These are phyloP conservation scores for Pseudomyrmex concolor DNA, from an alignment of 1,140 invertebrate genomes.

Conservation along the genomic window DNA sequence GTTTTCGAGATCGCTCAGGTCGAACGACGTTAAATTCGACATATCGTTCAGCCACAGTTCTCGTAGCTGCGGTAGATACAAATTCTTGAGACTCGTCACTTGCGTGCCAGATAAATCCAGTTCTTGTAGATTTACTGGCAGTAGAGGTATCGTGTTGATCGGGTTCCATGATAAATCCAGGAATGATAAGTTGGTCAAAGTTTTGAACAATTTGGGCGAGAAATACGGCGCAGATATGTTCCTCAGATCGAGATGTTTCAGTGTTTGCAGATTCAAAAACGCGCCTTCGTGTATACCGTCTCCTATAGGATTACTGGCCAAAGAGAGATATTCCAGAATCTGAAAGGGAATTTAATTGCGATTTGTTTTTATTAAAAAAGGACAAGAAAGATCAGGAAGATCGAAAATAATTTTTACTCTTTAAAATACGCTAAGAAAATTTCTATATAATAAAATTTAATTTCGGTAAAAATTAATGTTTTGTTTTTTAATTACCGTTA, in stretches of 20 bases:
- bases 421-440: not conserved
- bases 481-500: conserved; percentile 75
- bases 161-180: conserved; percentile 81
- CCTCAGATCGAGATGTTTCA: conserved; percentile 77
- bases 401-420: not conserved
- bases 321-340: conserved; percentile 79
- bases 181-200: conserved; percentile 74
- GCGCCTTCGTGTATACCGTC: conserved; percentile 80
- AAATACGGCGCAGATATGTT: conserved; percentile 78
- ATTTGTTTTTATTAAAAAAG: not conserved
- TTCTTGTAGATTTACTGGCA: conserved; percentile 74
- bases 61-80: conserved; percentile 75
- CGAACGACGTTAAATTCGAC: conserved; percentile 74
- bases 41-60: conserved; percentile 78
- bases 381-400: not conserved
- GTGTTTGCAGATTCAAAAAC: conserved; percentile 74
- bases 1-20: conserved; percentile 81
- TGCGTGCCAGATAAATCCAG: conserved; percentile 81
- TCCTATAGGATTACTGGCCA: conserved; percentile 81
- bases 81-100: conserved; percentile 69
- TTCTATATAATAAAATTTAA: conserved; percentile 52
- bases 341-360: conserved; percentile 61
- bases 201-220: conserved; percentile 76
- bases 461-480: conserved; percentile 63
- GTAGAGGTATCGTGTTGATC: conserved; percentile 75